Base-by-base conservation (phyloP, 2,113 vertebrate genomes). In the Siniperca chuatsi region DNA sequence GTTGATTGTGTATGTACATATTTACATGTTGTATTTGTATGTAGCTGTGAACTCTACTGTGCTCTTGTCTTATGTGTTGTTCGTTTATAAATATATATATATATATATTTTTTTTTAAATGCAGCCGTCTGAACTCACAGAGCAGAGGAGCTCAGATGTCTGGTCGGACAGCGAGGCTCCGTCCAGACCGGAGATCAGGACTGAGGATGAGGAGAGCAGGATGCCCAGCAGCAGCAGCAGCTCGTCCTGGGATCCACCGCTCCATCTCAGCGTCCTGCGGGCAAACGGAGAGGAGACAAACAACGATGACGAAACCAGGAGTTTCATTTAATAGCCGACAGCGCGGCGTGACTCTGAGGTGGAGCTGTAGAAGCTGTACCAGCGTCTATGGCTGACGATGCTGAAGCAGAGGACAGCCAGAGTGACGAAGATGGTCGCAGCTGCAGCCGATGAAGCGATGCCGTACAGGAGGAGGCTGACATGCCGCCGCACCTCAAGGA, bases 211-310 rank as follows among this genome's bases (percentile, higher is more conserved):
- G 92, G 97, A 97, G 11, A 99, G 95, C 95, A 99, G 96, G 58
- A 97, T 87, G 65, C 97, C 97, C 84, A 98, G 95, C 93, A 98
- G 97, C 78, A 98, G 97, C 78, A 99, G 96, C 81, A 99, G 96
- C 92, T 96, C 94, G 87, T 98, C 98, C 96, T 96, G 96, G 75
- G 96, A 96, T 15, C 96, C 96, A 40, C 95, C 94, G 21, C 97
- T 96, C 83, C 96, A 96, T 89, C 96, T 96, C 91, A 96, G 96
- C 90, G 95, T 91, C 96, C 98, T 98, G 79, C 90, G n/a, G 46
- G n/a, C 13, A 37, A 42, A 69, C 1, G 16, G 18, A 52, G 21
- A n/a, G 35, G 23, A 64, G 23, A 33, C 6, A n/a, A 2, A 52
- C 50, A 25, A 6, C 40, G 21, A 6, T 42, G 18, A 46, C n/a